Evolutionary conservation across 2,113 vertebrate species (phyloP), one percentile per base, ranked within the genome.

Genomic region (Himantopus leucocephalus): DNA sequence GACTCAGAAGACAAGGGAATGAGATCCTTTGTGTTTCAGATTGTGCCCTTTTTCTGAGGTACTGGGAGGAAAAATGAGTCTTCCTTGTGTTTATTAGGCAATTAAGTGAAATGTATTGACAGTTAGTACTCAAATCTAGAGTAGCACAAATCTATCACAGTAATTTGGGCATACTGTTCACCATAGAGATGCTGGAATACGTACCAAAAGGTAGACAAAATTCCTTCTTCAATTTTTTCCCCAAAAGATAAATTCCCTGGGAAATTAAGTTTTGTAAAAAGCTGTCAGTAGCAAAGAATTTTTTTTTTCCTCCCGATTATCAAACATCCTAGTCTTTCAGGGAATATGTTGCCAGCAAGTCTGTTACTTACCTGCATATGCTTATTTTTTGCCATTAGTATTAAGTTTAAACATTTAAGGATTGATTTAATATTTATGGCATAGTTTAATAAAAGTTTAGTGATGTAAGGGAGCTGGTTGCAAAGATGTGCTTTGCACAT

Each of bases 341-440:
- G n/a, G 34, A 85, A 43, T 41, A 75, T 5, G 5, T 59, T 96
- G 74, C 53, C 45, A 94, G 29, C 29, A 78, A 83, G 37, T 62
- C 48, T 85, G 56, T 88, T 92, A 30, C 53, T 90, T 96, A 84
- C 59, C 39, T 90, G 53, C n/a, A 35, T 85, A 16, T 73, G 93
- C 39, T 56, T 80, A 4, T 24, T 86, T 86, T 87, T 94, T 67
- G 19, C 41, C 10, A 14, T 82, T 93, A 74, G 62, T 79, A 76
- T 95, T 90, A 96, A 92, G 84, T 90, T 95, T 93, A 88, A 97
- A 92, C 85, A 95, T 94, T 88, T 91, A 94, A 80, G 95, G 93
- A 94, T 97, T 94, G 91, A 94, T 96, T 97, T 97, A 97, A 91
- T 97, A 97, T 97, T 98, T 98, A 97, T 96, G 85, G 64, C 86